Percentiles rank a stretch among this genome's conserved stretches.
Evolutionary conservation across 2,888 invertebrate genomes (phyloP).

Genomic region (Diogma glabrata): DNA sequence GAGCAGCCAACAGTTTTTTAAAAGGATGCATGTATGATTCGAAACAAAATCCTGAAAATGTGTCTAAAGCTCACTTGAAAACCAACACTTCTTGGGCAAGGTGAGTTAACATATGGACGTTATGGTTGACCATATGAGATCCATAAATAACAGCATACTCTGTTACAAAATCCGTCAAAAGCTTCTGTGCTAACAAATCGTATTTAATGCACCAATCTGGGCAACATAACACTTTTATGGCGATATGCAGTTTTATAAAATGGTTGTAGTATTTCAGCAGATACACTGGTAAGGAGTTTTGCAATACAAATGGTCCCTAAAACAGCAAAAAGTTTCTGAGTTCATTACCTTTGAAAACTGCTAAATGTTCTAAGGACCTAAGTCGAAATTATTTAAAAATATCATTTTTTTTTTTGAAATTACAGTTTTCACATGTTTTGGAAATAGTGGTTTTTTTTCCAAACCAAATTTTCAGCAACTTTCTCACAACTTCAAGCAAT

Average conservation of each 20-base stretch:
- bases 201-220: not conserved
- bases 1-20: conserved; percentile 2
- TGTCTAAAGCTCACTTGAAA: not conserved
- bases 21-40: conserved; percentile 2
- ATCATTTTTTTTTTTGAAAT: conserved; percentile 3
- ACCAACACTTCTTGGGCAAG: not conserved
- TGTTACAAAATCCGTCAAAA: not conserved
- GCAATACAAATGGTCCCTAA: not conserved
- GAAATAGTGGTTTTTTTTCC: not conserved
- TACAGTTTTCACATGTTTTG: not conserved
- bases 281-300: not conserved
- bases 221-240: not conserved
- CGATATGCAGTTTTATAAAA: not conserved
- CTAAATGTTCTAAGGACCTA: not conserved
- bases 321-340: not conserved
- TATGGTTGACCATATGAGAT: not conserved
- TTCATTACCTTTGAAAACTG: not conserved
- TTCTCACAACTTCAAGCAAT: not conserved
- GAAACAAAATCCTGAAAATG: not conserved
- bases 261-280: not conserved
- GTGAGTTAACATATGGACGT: not conserved
- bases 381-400: not conserved
- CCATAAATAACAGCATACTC: conserved; percentile 2
- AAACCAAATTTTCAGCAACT: not conserved
- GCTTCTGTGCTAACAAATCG: not conserved